These are phyloP conservation scores for Chaunax sp. DNA, from an alignment of 2,797 vertebrate species.

Conservation along the genomic window DNA sequence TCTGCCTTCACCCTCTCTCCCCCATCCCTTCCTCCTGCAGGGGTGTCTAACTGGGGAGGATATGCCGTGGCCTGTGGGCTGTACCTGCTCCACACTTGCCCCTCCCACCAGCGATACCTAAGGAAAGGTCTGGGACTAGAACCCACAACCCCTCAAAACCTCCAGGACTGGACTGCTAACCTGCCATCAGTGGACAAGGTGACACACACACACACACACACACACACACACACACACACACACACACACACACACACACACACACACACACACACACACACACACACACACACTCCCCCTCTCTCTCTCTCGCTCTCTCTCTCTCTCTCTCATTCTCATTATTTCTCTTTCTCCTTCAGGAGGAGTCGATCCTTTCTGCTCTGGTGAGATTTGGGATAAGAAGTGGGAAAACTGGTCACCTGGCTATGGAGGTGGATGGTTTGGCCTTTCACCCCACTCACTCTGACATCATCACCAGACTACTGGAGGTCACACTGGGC, in stretches of 20 bases:
- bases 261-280: neutral
- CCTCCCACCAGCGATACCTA: constrained; percentile 83
- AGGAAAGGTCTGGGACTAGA: constrained; percentile 78
- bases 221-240: no score
- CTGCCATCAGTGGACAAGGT: constrained; percentile 90
- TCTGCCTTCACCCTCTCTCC: neutral
- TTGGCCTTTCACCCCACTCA: constrained; percentile 88
- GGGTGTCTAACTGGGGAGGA: constrained; percentile 93
- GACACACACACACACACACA: neutral
- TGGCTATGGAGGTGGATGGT: constrained; percentile 90
- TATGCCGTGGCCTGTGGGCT: constrained; percentile 90
- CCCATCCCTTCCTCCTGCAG: constrained; percentile 62
- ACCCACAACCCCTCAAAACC: constrained; percentile 2
- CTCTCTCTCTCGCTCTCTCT: neutral
- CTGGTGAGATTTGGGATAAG: constrained; percentile 82
- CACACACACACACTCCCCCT: no score
- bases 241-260: no score
- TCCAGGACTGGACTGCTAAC: constrained; percentile 72
- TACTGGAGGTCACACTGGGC: constrained; percentile 76
- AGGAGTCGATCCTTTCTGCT: constrained; percentile 84
- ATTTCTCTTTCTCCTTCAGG: constrained; percentile 71
- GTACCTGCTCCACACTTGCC: constrained; percentile 84
- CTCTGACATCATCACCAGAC: constrained; percentile 82
- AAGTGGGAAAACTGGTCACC: constrained; percentile 85
- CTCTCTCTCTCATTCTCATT: neutral